Evolutionary conservation across 2,113 vertebrate species (phyloP).

Genomic region (Pituophis catenifer): DNA sequence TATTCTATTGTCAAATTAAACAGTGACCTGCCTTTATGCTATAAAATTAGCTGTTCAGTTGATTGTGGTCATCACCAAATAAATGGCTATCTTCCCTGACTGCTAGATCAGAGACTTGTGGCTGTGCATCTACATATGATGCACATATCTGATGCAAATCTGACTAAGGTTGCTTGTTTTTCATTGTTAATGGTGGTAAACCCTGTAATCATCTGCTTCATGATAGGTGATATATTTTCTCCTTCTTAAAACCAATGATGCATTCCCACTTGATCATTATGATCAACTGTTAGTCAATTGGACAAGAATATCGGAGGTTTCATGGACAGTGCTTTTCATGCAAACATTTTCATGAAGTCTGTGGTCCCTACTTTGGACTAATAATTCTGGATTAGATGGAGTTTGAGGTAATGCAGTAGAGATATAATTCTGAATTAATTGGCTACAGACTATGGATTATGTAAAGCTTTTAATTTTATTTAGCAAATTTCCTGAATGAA

Average conservation of each 20-base stretch:
- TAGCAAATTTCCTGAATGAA: neutral
- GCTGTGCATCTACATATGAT: neutral
- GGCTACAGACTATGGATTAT: neutral
- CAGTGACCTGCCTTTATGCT: neutral
- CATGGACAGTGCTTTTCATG: neutral
- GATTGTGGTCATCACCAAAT: neutral
- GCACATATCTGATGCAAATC: neutral
- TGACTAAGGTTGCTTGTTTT: neutral
- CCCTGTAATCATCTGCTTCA: neutral
- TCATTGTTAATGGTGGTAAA: neutral
- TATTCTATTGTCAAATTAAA: neutral
- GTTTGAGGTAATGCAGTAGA: neutral
- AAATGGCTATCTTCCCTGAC: neutral
- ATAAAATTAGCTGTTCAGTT: neutral
- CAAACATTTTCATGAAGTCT: neutral
- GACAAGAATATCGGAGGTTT: neutral
- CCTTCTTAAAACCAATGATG: neutral
- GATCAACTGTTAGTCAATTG: neutral
- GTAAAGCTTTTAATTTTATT: neutral
- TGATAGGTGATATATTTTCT: neutral
- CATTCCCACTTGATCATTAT: neutral
- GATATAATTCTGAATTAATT: neutral
- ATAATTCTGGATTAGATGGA: neutral
- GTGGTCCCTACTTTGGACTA: neutral
- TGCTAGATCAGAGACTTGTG: neutral